Evolutionary conservation across 2,113 vertebrate species (phyloP), one percentile per base, ranked within the genome.

Genomic region (Oryzias melastigma): DNA sequence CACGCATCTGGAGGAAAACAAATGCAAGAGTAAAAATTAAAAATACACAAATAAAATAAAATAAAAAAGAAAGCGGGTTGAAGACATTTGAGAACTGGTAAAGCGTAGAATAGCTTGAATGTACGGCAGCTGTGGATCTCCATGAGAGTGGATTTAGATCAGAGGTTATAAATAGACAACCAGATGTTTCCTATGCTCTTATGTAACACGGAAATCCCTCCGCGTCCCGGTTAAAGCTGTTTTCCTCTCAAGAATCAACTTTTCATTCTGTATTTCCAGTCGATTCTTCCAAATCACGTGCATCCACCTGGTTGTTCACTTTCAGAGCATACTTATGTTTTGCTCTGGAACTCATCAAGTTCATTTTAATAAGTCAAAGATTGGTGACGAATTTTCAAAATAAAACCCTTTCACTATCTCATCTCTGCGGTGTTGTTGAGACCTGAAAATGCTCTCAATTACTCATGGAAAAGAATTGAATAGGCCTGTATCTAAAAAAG

Each of bases 121-220:
- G 35, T 22, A 22, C 22, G 35, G 8, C 35, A 35, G 35, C 35
- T 35, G 35, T 35, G 35, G 35, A 12, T 17, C 7, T 5, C 1
- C 10, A 47, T 69, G 3, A 64, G 66, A 77, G 52, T 58, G 68
- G 79, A 78, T 80, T 64, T 44, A 24, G 56, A 25, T 80, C 76
- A 79, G 51, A 29, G 40, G 65, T 66, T 75, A 75, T 64, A 73
- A 82, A 83, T 75, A 76, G 63, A 85, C 7, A 3, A 62, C 53
- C 82, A 84, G 75, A 83, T 81, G 80, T 80, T 69, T 65, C 60
- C 45, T 19, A 22, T 42, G 3, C 56, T 65, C 56, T 81, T 62
- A 66, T 27, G 14, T 71, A 75, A 81, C 49, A 49, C 18, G 8
- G 10, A 27, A 12, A 19, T 12, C 35, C 5, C 4, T 1, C 42